phyloP scores from a whole-genome alignment of 1,140 invertebrate species.

The Papilio helenus region DNA sequence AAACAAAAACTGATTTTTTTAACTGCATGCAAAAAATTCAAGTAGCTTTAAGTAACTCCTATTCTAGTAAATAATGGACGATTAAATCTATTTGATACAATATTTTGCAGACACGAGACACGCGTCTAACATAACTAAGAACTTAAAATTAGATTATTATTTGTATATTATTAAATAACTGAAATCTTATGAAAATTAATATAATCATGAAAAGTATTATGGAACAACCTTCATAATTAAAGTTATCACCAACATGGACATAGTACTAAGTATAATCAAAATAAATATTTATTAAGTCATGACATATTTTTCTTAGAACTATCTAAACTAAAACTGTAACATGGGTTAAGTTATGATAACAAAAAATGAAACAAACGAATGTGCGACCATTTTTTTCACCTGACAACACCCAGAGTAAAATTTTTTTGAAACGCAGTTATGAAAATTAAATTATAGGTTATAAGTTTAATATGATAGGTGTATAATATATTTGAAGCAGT shows the following conservation, averaged over 20 bases:
- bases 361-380: constrained; percentile 75
- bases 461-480: constrained; percentile 71
- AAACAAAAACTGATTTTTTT: constrained; percentile 50
- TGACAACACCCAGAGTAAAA: constrained; percentile 58
- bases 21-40: no score
- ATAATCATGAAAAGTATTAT: background rate
- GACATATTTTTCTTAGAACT: constrained; percentile 66
- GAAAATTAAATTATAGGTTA: constrained; percentile 74
- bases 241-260: background rate
- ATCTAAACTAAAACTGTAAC: constrained; percentile 69
- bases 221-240: background rate
- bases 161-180: no score
- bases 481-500: constrained; percentile 64
- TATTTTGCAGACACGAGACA: background rate
- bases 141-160: no score
- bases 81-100: background rate
- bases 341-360: constrained; percentile 56
- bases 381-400: constrained; percentile 68
- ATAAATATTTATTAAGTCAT: constrained; percentile 56
- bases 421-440: constrained; percentile 60
- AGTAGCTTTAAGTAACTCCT: no score
- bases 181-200: no score
- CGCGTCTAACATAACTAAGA: background rate
- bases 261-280: background rate
- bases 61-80: no score